Conservation (phyloP, 2,888 invertebrate genomes). For the Zonitis immaculata region DNA sequence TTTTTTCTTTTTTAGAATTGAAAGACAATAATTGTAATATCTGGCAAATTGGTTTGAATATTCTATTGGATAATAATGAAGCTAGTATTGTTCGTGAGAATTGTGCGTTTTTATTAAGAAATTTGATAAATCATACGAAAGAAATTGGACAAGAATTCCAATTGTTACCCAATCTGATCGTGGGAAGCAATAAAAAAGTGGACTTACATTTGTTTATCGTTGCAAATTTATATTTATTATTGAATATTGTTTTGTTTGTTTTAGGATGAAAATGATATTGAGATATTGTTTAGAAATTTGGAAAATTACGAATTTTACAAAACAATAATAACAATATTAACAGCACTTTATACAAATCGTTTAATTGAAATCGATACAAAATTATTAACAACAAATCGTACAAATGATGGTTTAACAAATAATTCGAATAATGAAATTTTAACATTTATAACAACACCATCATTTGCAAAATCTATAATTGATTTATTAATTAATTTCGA, state of each 20-base stretch:
- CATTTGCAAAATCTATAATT: constrained; percentile 47
- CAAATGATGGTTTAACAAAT: background rate
- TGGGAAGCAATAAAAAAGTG: background rate
- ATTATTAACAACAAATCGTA: background rate
- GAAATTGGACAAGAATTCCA: background rate
- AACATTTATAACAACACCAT: constrained; percentile 44
- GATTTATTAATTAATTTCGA: constrained; percentile 50
- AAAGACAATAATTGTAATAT: constrained; percentile 40
- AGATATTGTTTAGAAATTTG: constrained; percentile 26
- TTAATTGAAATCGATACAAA: background rate
- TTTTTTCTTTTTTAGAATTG: constrained; percentile 25
- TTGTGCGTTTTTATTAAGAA: constrained; percentile 52
- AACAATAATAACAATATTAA: background rate
- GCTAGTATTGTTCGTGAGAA: constrained; percentile 54
- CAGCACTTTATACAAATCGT: background rate
- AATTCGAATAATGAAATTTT: constrained; percentile 3
- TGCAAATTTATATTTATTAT: no score
- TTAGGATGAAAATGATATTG: background rate
- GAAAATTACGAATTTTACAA: constrained; percentile 39
- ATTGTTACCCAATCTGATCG: constrained; percentile 13
- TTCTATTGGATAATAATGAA: constrained; percentile 50
- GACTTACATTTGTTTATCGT: no score
- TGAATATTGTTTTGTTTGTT: background rate
- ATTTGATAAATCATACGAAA: constrained; percentile 43
- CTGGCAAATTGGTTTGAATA: constrained; percentile 40